Percentiles rank a stretch among this genome's conserved stretches.
Conservation (phyloP, 2,113 vertebrate species). For the Crotophaga sulcirostris region DNA sequence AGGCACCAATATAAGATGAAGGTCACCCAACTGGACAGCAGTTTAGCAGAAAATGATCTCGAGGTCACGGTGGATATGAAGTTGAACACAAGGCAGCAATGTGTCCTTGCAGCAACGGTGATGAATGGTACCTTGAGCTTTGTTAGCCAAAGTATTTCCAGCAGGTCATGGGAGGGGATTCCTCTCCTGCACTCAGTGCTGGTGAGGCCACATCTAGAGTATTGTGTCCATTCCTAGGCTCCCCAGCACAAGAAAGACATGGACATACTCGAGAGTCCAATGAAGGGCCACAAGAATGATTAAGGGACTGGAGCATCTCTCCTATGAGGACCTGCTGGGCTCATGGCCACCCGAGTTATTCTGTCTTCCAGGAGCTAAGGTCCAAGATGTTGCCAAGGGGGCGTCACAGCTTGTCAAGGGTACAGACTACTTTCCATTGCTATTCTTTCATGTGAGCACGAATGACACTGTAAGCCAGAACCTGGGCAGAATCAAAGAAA, state of each 20-base stretch:
- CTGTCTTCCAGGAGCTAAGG: no score
- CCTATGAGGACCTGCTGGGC: no score
- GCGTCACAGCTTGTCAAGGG: no score
- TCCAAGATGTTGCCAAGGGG: no score
- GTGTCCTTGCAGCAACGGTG: not conserved
- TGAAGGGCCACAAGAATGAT: not conserved
- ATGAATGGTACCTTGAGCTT: not conserved
- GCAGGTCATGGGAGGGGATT: not conserved
- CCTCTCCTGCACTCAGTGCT: not conserved
- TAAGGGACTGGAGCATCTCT: not conserved
- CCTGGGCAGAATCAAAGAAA: no score
- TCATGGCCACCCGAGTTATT: no score
- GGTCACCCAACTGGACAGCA: not conserved
- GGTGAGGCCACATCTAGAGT: not conserved
- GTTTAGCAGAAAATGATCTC: not conserved
- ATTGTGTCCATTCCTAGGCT: not conserved
- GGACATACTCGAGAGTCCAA: not conserved
- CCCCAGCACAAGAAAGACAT: not conserved
- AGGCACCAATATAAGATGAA: not conserved
- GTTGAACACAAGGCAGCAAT: not conserved
- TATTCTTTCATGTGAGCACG: no score
- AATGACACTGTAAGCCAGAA: no score
- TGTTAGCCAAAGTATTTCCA: not conserved
- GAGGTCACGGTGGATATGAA: not conserved
- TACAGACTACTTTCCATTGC: no score